Conservation (phyloP, 2,888 invertebrate species). For the Volucella inflata region DNA sequence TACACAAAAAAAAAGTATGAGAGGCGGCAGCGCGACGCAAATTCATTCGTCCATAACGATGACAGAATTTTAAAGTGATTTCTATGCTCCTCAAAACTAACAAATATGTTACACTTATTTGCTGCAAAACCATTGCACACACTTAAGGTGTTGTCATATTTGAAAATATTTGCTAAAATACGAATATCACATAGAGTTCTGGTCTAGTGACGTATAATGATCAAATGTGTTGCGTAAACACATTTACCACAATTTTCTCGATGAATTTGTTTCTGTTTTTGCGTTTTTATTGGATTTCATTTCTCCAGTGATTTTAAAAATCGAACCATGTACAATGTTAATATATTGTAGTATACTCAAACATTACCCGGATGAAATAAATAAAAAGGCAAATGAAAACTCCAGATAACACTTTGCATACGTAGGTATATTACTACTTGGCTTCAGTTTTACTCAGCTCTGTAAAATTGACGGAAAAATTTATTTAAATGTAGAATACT, state of each 20-base stretch:
- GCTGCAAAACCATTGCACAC: slow-evolving; percentile 15
- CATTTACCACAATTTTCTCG: slow-evolving; percentile 8
- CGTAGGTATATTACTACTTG: background rate
- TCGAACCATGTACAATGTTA: background rate
- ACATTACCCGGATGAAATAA: background rate
- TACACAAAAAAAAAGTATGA: slow-evolving; percentile 5
- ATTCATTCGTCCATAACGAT: slow-evolving; percentile 33
- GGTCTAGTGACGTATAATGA: slow-evolving; percentile 51
- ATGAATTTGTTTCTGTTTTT: slow-evolving; percentile 12
- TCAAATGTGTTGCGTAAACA: slow-evolving; percentile 58
- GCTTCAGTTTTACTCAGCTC: background rate
- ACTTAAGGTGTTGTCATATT: slow-evolving; percentile 16
- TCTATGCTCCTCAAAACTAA: background rate
- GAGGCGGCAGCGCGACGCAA: slow-evolving; percentile 27
- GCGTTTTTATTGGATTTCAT: slow-evolving; percentile 4
- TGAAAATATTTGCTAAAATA: slow-evolving; percentile 2
- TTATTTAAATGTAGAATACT: slow-evolving; percentile 14
- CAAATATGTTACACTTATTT: background rate
- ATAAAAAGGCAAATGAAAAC: background rate
- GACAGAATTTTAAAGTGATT: slow-evolving; percentile 2
- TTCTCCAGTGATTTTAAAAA: slow-evolving; percentile 6
- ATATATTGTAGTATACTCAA: no score
- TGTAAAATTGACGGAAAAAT: background rate
- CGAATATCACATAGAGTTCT: background rate
- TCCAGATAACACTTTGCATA: slow-evolving; percentile 26